Percentiles rank a stretch among this genome's conserved stretches.
These are phyloP conservation scores for Lasiurus cinereus DNA, from an alignment of 2,113 vertebrate genomes.

Conservation along the genomic window DNA sequence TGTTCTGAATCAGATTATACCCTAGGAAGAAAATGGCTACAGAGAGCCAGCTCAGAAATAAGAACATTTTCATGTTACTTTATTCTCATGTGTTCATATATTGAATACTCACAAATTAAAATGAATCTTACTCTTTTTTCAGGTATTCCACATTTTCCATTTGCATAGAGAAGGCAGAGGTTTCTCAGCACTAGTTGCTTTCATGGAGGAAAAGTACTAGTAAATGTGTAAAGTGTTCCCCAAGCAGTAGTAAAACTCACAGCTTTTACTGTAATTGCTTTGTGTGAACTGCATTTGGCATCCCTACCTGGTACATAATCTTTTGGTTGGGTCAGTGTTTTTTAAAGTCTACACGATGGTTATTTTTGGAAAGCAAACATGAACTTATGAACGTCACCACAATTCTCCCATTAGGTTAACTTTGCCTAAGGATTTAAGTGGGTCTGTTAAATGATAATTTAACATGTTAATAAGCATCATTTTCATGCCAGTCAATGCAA, in stretches of 20 bases:
- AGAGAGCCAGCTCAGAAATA: conserved; percentile 63
- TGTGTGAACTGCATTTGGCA: conserved; percentile 65
- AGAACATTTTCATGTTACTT: conserved; percentile 59
- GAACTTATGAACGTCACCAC: conserved; percentile 63
- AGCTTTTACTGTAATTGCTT: conserved; percentile 79
- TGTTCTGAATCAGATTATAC: conserved; percentile 84
- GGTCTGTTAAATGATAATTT: conserved; percentile 19
- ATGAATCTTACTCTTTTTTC: conserved; percentile 48
- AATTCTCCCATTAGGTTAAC: conserved; percentile 7
- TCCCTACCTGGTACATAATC: conserved; percentile 60
- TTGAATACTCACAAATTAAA: conserved; percentile 65
- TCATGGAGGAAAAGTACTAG: conserved; percentile 63
- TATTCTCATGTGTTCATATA: background rate
- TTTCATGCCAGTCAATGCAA: background rate
- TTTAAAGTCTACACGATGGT: conserved; percentile 33
- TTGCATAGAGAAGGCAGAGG: conserved; percentile 50
- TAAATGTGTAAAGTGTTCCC: conserved; percentile 79
- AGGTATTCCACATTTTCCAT: conserved; percentile 56
- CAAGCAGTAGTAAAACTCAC: conserved; percentile 73
- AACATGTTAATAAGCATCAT: background rate
- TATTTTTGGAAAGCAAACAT: conserved; percentile 72
- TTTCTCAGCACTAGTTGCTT: conserved; percentile 68
- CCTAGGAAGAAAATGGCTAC: conserved; percentile 78
- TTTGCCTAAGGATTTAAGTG: conserved; percentile 67
- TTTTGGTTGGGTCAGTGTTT: conserved; percentile 52